A percentile compares a stretch with the other conserved stretches of the same genome.
Evolutionary conservation across 1,140 invertebrate species (phyloP).

Genomic region (Pseudobourletiella spinata): DNA sequence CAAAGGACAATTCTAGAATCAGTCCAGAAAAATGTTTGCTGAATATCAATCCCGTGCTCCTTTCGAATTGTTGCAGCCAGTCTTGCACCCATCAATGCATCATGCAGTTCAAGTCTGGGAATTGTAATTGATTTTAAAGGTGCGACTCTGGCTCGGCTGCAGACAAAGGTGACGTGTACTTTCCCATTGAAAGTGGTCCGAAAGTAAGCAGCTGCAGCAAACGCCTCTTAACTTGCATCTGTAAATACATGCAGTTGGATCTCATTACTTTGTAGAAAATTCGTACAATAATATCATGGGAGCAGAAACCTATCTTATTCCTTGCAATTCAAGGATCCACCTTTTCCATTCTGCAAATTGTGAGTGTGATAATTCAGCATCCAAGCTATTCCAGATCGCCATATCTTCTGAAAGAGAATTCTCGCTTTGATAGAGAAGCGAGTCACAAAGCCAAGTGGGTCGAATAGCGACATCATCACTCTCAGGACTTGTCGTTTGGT

Average conservation of each 20-base stretch:
- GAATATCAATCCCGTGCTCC: conserved; percentile 6
- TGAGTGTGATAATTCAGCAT: not conserved
- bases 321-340: conserved; percentile 1
- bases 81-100: conserved; percentile 38
- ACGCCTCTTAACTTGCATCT: conserved; percentile 20
- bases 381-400: conserved; percentile 13
- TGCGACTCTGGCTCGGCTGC: conserved; percentile 21
- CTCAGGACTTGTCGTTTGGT: conserved; percentile 18
- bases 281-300: not conserved
- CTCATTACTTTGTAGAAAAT: not conserved
- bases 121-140: conserved; percentile 25
- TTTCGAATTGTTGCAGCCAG: conserved; percentile 27
- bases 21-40: conserved; percentile 9
- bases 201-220: conserved; percentile 15
- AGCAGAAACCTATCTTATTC: not conserved
- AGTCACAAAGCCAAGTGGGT: conserved; percentile 18
- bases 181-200: not conserved
- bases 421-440: conserved; percentile 16
- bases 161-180: not conserved
- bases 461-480: conserved; percentile 12
- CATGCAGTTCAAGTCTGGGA: conserved; percentile 42
- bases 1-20: conserved; percentile 21
- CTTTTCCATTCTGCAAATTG: conserved; percentile 1
- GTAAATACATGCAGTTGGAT: conserved; percentile 24
- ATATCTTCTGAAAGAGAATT: conserved; percentile 23